phyloP scores from a whole-genome alignment of 2,113 vertebrate genomes.

The Symphodus melops region DNA sequence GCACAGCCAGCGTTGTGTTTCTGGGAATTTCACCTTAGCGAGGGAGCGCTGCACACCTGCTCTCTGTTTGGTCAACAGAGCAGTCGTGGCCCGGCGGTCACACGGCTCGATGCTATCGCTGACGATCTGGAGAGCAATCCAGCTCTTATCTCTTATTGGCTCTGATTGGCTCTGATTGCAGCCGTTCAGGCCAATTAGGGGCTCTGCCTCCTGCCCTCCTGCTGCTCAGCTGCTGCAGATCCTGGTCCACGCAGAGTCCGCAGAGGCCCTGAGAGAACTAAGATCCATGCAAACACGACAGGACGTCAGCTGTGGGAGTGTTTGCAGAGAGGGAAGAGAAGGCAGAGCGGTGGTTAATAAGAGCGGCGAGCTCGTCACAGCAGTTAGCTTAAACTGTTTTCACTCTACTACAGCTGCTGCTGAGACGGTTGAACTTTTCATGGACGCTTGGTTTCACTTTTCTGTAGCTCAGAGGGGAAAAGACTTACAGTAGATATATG shows the following conservation, averaged over 20 bases:
- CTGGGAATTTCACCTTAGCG: slow-evolving; percentile 65
- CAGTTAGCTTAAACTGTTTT: slow-evolving; percentile 49
- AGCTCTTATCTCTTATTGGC: slow-evolving; percentile 77
- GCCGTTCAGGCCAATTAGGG: slow-evolving; percentile 71
- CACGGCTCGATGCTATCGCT: slow-evolving; percentile 71
- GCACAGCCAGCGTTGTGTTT: slow-evolving; percentile 21
- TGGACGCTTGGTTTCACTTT: slow-evolving; percentile 12
- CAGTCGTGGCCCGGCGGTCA: slow-evolving; percentile 53
- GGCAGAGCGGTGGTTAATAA: slow-evolving; percentile 35
- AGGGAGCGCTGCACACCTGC: slow-evolving; percentile 70
- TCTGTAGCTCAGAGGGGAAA: slow-evolving; percentile 13
- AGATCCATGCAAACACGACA: slow-evolving; percentile 60
- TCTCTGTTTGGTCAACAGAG: slow-evolving; percentile 77
- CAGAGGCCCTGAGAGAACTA: slow-evolving; percentile 37
- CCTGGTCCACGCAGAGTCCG: slow-evolving; percentile 43
- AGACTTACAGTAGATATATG: not conserved
- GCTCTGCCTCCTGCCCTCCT: slow-evolving; percentile 60
- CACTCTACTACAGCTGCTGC: slow-evolving; percentile 30
- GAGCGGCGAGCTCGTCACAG: slow-evolving; percentile 42
- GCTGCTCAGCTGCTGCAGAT: slow-evolving; percentile 68
- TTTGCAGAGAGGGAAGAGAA: slow-evolving; percentile 44
- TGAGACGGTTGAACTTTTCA: slow-evolving; percentile 35
- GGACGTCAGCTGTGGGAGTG: slow-evolving; percentile 44
- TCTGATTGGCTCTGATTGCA: slow-evolving; percentile 75
- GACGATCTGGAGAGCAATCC: slow-evolving; percentile 65